Conservation (phyloP, 2,888 invertebrate species). For the Willowsia nigromaculata region DNA sequence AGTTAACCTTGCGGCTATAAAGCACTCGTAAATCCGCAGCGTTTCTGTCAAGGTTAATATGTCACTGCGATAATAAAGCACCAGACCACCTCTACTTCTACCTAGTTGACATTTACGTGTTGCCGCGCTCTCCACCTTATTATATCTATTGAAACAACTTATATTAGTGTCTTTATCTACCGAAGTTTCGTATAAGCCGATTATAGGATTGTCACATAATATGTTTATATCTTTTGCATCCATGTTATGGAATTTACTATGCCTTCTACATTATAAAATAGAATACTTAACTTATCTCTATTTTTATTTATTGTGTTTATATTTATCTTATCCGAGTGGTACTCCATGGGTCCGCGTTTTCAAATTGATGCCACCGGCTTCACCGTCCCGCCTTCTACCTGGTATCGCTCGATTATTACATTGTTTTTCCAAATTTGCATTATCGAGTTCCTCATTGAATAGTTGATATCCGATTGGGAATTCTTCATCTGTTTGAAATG, state of each 20-base stretch:
- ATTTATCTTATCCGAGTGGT: too few species aligned
- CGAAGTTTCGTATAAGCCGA: conserved; percentile 28
- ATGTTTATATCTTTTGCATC: background rate
- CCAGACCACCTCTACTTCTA: conserved; percentile 43
- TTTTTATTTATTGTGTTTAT: background rate
- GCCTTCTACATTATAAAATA: conserved; percentile 51
- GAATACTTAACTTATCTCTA: background rate
- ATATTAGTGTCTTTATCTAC: background rate
- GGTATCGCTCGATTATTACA: background rate
- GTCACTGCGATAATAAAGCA: background rate
- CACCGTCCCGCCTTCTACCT: background rate
- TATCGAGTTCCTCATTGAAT: background rate
- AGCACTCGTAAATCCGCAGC: background rate
- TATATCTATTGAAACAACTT: background rate
- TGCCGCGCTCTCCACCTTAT: background rate
- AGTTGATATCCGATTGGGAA: background rate
- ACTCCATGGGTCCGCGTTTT: background rate
- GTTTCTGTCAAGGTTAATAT: background rate
- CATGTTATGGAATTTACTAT: background rate
- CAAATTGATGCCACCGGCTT: too few species aligned
- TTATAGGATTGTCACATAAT: background rate
- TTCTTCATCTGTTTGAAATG: conserved; percentile 24
- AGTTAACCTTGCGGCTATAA: background rate
- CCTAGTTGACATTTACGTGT: background rate
- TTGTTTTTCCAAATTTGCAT: background rate